Evolutionary conservation across 2,113 vertebrate genomes (phyloP).

Genomic region (Myotis brandtii): DNA sequence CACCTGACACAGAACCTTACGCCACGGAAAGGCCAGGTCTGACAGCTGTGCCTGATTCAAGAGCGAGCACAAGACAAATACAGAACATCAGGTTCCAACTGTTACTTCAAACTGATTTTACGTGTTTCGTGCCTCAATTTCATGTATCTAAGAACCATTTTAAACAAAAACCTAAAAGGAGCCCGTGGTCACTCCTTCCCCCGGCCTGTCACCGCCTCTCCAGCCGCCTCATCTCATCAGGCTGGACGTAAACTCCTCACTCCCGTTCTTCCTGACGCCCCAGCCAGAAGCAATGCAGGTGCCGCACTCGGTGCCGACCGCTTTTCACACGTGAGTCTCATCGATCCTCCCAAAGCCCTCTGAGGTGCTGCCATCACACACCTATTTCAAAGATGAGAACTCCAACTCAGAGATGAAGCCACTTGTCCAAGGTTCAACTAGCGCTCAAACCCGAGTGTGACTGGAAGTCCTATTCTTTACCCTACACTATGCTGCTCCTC

Average conservation of each 20-base stretch:
- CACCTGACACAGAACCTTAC: slow-evolving; percentile 63
- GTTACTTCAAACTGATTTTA: slow-evolving; percentile 37
- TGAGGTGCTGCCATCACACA: slow-evolving; percentile 12
- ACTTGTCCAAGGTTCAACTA: not conserved
- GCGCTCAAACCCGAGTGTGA: not conserved
- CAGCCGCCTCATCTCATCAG: slow-evolving; percentile 4
- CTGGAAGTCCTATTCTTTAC: slow-evolving; percentile 41
- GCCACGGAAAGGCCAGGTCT: not conserved
- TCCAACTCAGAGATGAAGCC: slow-evolving; percentile 10
- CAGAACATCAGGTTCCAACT: not conserved
- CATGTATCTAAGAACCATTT: not conserved
- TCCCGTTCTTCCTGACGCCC: not conserved
- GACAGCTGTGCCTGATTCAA: slow-evolving; percentile 50
- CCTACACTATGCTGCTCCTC: not conserved
- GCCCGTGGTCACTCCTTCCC: not conserved
- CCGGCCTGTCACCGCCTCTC: not conserved
- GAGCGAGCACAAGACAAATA: not conserved
- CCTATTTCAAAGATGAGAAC: slow-evolving; percentile 43
- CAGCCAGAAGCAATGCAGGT: not conserved
- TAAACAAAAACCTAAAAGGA: slow-evolving; percentile 30
- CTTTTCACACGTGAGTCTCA: slow-evolving; percentile 6
- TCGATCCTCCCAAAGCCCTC: not conserved
- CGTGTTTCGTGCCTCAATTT: not conserved
- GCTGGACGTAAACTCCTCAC: not conserved
- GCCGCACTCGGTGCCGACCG: not conserved